These are phyloP conservation scores for Conus betulinus DNA, from an alignment of 1,140 invertebrate species.

Conservation along the genomic window DNA sequence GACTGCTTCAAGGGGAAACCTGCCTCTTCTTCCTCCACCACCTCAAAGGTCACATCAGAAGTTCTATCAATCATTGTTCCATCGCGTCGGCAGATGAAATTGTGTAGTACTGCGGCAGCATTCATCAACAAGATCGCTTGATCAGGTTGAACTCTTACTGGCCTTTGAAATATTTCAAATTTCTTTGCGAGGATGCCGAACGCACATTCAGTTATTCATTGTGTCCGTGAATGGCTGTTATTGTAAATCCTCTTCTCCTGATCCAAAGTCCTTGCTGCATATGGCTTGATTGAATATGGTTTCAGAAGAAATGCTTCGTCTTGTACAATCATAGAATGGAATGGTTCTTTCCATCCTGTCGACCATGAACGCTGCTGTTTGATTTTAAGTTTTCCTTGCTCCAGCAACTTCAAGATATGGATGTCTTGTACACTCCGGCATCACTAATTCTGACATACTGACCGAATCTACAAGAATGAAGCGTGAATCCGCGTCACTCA, in stretches of 20 bases:
- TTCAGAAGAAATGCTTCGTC: slow-evolving; percentile 77
- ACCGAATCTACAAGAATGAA: slow-evolving; percentile 20
- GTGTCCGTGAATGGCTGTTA: slow-evolving; percentile 59
- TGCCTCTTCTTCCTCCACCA: too few relatives aligned
- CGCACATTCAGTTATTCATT: slow-evolving; percentile 29
- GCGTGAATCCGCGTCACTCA: slow-evolving; percentile 21
- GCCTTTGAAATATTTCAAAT: slow-evolving; percentile 37
- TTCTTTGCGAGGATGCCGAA: slow-evolving; percentile 33
- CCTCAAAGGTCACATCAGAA: slow-evolving; percentile 25
- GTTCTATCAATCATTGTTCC: slow-evolving; percentile 33
- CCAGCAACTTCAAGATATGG: background rate
- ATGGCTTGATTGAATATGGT: slow-evolving; percentile 63
- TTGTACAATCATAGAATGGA: slow-evolving; percentile 75
- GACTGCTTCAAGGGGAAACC: too few relatives aligned
- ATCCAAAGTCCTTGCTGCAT: too few relatives aligned
- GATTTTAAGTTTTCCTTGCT: too few relatives aligned
- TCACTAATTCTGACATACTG: slow-evolving; percentile 7
- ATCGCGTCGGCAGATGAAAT: slow-evolving; percentile 32
- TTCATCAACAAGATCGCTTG: slow-evolving; percentile 29
- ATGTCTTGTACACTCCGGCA: background rate
- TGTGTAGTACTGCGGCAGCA: slow-evolving; percentile 29
- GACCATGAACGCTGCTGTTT: background rate
- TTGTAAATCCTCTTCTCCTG: slow-evolving; percentile 74
- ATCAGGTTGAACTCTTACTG: slow-evolving; percentile 29
- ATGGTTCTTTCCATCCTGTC: background rate